Evolutionary conservation across 2,888 invertebrate species (phyloP), one percentile per base, ranked within the genome.

Genomic region (Chorisops tibialis): DNA sequence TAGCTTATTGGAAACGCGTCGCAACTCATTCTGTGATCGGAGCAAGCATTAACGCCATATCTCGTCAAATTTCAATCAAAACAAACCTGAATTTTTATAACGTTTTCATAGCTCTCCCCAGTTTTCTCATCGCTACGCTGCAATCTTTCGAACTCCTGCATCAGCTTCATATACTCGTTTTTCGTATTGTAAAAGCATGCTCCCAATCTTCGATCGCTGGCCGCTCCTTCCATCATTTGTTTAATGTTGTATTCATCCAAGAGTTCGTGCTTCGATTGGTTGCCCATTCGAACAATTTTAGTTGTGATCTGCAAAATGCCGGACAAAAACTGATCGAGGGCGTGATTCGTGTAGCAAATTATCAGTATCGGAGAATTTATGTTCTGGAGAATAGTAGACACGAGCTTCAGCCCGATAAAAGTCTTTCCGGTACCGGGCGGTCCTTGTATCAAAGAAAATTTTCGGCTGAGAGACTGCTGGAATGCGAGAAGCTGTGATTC

Each of bases 351-450:
- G 73, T 86, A 91, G 70, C 91, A 90, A 18, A 93, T 85, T 0
- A 93, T 80, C 9, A 93, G 77, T 73, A 93, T 87, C 67, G 80
- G 80, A n/a, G 81, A 71, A 7, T 71, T 65, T 0, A 80, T 79
- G 72, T 89, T 91, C 62, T 81, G 75, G 1, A 92, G 74, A 21
- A 93, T 71, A 0, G 84, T 82, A 59, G 85, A 79, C 1, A 88
- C 85, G 18, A 94, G 84, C 81, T 88, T 87, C 30, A 90, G 78
- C 0, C 92, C 92, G 64, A 93, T 75, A 73, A 82, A 88, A 0
- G 93, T 92, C 80, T 93, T 93, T 0, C 93, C 93, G 0, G 93
- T 93, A 2, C 93, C 93, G 0, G 93, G 93, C 0, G 93, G 93
- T 0, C 93, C 93, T 80, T 93, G 93, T 64, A 93, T 89, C 0